Evolutionary conservation across 2,888 invertebrate genomes (phyloP).

Genomic region (Drosophila flavopinicola): DNA sequence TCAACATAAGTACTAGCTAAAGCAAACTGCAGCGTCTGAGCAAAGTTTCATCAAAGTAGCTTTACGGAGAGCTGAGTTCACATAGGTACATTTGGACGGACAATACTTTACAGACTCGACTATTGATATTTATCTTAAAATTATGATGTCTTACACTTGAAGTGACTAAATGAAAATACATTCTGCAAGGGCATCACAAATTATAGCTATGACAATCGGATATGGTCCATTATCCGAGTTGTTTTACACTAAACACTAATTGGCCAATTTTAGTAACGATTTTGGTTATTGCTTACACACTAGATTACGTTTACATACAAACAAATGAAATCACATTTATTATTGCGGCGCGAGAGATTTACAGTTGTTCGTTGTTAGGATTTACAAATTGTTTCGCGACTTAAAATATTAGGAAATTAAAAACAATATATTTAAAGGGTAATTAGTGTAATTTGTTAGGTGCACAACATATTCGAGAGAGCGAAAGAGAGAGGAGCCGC

Average conservation of each 20-base stretch:
- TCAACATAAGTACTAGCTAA: too few species aligned
- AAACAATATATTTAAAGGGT: neutral
- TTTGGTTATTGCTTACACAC: conserved; percentile 43
- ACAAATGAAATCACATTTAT: conserved; percentile 26
- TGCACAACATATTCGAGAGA: conserved; percentile 21
- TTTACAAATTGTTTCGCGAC: conserved; percentile 26
- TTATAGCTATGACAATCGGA: conserved; percentile 22
- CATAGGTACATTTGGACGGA: too few species aligned
- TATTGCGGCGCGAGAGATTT: conserved; percentile 2
- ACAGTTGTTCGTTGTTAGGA: conserved; percentile 3
- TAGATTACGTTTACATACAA: conserved; percentile 35
- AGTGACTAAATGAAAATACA: neutral
- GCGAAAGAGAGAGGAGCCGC: too few species aligned
- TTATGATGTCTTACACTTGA: too few species aligned
- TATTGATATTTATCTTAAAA: too few species aligned
- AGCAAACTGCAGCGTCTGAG: too few species aligned
- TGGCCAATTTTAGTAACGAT: conserved; percentile 50
- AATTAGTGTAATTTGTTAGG: conserved; percentile 20
- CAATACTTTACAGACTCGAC: too few species aligned
- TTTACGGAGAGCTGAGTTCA: too few species aligned
- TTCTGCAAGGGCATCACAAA: neutral
- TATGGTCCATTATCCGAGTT: conserved; percentile 9
- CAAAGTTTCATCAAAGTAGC: too few species aligned
- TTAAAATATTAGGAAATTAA: conserved; percentile 31
- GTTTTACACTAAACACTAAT: conserved; percentile 13